Conservation (phyloP, 1,140 invertebrate species). For the Drosophila lacteicornis region DNA sequence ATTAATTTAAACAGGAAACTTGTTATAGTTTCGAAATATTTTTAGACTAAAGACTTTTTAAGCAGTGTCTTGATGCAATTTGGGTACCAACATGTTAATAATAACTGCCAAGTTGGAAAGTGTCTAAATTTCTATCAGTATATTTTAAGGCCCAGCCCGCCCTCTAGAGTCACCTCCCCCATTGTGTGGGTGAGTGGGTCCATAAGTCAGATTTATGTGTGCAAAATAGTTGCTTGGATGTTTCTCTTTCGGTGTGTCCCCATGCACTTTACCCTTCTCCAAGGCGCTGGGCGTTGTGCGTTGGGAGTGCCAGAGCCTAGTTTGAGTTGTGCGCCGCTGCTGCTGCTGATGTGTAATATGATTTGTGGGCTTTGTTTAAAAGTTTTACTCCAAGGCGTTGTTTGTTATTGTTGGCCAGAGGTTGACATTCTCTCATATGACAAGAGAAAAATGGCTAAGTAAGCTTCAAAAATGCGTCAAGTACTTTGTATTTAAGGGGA, state of each 20-base stretch:
- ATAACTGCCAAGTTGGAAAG: too few relatives aligned
- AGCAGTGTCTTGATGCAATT: too few relatives aligned
- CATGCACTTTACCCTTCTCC: slow-evolving; percentile 44
- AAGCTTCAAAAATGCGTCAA: slow-evolving; percentile 36
- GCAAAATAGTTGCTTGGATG: slow-evolving; percentile 68
- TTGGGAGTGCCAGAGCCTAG: slow-evolving; percentile 33
- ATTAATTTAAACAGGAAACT: too few relatives aligned
- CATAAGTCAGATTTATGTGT: slow-evolving; percentile 82
- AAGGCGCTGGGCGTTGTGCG: slow-evolving; percentile 8
- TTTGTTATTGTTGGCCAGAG: slow-evolving; percentile 48
- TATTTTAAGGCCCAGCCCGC: slow-evolving; percentile 8
- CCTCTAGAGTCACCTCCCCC: slow-evolving; percentile 7
- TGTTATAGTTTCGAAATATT: too few relatives aligned
- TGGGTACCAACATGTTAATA: too few relatives aligned
- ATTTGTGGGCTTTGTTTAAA: slow-evolving; percentile 75
- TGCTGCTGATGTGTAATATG: slow-evolving; percentile 51
- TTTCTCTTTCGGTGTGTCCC: slow-evolving; percentile 29
- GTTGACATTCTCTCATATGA: slow-evolving; percentile 58
- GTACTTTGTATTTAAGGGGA: slow-evolving; percentile 13
- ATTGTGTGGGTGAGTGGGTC: slow-evolving; percentile 50
- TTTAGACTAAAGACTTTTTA: too few relatives aligned
- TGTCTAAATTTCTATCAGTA: neutral
- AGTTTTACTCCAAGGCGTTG: slow-evolving; percentile 57
- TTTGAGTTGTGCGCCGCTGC: slow-evolving; percentile 41
- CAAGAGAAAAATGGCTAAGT: slow-evolving; percentile 60